Base-by-base conservation (phyloP, 2,888 invertebrate species). In the Monochamus alternatus region DNA sequence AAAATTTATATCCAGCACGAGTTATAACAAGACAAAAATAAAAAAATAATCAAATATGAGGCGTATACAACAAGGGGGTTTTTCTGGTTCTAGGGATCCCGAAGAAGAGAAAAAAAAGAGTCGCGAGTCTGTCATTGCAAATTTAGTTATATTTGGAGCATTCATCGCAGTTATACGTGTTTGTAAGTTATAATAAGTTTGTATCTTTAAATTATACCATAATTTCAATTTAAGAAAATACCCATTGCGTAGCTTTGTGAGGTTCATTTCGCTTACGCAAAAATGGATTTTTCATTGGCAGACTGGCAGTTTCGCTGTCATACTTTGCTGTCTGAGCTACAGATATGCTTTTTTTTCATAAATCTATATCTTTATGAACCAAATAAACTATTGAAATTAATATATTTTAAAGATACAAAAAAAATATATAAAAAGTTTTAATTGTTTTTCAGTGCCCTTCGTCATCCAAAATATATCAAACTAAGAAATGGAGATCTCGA, bases 121-220 rank as follows among this genome's bases (percentile, higher is more conserved):
- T 51, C 80, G 85, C 10, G 85, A 85, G 67, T 81, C 84, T 0
- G 85, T 85, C 32, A 43, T 85, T 59, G 81, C 84, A 51, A 85
- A 84, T 78, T 76, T 85, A 14, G 81, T 83, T 14, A 80, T 85
- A 47, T 85, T 84, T 78, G 81, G 78, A 38, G 74, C 83, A 10
- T 75, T 85, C 59, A 78, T 83, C 38, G 82, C 78, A 22, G 73
- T 83, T 30, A 85, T 85, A 60, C 76, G 84, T 80, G 76, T 81
- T 7, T 76, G 85, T 85, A 78, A 81, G 85, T 82, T 5, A 38
- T 1, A 38, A 38, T 38, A 69, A 38, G 4, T 38, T 38, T 38
- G 7, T 38, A 38, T 38, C 7, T 4, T 38, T 38, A 38, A 38
- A 38, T 38, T 38, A 38, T 4, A 38, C 38, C 7, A 1, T 7